phyloP scores from a whole-genome alignment of 2,888 invertebrate genomes.

The Troglohyphantes excavatus region DNA sequence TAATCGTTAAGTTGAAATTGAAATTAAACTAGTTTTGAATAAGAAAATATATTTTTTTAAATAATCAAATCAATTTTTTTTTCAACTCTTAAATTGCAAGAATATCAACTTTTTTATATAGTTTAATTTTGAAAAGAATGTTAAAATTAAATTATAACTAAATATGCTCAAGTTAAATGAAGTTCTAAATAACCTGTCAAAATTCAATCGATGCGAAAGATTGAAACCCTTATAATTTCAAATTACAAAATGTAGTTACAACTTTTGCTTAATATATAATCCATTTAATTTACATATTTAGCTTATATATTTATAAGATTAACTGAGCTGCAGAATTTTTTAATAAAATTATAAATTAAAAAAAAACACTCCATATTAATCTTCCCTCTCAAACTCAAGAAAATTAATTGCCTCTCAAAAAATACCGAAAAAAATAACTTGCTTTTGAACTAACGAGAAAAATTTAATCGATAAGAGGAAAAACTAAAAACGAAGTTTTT shows the following conservation, averaged over 20 bases:
- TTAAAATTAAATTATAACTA: too few species aligned
- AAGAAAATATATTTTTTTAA: too few species aligned
- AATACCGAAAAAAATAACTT: neutral
- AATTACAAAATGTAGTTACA: neutral
- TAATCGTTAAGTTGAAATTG: too few species aligned
- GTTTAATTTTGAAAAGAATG: too few species aligned
- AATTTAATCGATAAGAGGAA: neutral
- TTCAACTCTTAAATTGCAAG: too few species aligned
- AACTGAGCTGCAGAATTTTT: neutral
- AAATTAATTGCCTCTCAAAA: neutral
- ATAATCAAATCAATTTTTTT: too few species aligned
- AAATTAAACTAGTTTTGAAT: too few species aligned
- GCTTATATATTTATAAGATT: neutral
- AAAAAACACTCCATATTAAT: neutral
- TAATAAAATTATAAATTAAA: neutral
- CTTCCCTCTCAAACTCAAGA: neutral
- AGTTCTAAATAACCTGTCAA: too few species aligned
- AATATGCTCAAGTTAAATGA: too few species aligned
- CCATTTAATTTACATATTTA: neutral
- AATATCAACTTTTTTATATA: too few species aligned
- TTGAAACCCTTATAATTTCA: neutral
- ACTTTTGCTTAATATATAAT: too few species aligned
- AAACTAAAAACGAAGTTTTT: neutral
- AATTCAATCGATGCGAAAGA: too few species aligned
- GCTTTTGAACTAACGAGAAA: neutral